Base-by-base conservation (phyloP, 2,797 vertebrate species). In the Protosalanx chinensis region DNA sequence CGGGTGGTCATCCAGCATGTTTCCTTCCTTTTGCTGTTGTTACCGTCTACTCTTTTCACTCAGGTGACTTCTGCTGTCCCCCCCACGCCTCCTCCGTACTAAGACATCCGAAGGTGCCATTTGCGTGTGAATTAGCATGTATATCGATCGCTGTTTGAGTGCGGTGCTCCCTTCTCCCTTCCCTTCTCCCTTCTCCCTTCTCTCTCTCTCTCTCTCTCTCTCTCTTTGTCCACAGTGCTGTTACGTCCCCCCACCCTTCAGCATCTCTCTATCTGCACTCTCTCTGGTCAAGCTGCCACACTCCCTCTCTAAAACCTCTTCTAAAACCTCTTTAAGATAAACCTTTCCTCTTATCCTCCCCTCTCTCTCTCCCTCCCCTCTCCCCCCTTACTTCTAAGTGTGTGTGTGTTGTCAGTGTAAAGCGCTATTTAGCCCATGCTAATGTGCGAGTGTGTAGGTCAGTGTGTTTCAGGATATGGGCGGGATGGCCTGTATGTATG, bases 121-220 rank as follows among this genome's bases (percentile, higher is more conserved):
- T 88, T 83, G 82, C 86, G 88, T 90, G 82, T 84, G 84, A 88
- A 89, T 88, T 90, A 84, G 77, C 64, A 20, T 73, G 67, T 1
- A 0, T 85, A 88, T 90, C 69, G 89, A 90, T 88, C 75, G 73
- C 75, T 79, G 72, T 81, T 51, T 46, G 4, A 74, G 66, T 61
- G 6, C 4, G 10, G 77, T 75, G 71, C 64, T 37, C 71, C 18
- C 16, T 20, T 62, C 20, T 67, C 59, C 13, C 29, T 84, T 81
- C 76, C 33, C 15, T 63, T 35, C 58, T 74, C 49, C 70, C 72
- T 53, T 46, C 13, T 7, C 13, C 59, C 59, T 71, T 62, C 70
- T 85, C 78, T 76, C 70, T 84, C 37, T 32, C 13, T 73, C 3
- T 58, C 46, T 18, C 29, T 64, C 63, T 16, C 23, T 68, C 15